Base-by-base conservation (phyloP, 2,888 invertebrate species). In the Creontiades dilutus region DNA sequence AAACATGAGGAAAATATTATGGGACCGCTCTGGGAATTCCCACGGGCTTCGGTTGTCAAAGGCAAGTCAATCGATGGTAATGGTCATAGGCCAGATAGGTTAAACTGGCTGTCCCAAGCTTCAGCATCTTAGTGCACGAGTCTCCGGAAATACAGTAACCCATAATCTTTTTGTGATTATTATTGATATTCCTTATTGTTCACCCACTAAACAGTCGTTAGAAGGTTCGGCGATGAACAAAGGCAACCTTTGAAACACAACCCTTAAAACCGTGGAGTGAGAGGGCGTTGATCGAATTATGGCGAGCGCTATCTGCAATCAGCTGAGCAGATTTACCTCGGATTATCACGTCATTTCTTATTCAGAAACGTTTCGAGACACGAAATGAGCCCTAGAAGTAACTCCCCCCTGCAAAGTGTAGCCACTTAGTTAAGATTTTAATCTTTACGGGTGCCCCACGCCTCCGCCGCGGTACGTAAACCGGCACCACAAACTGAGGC, bases 281-380 rank as follows among this genome's bases (percentile, higher is more conserved):
- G 46, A 78, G 78, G 78, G 78, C 78, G 78, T 78, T 78, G 78
- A 78, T 78, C 78, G 78, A 78, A 78, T 78, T 78, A 78, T 78
- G 78, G 46, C 78, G 78, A 47, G 46, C 46, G 46, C 46, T 78
- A 78, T 78, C 78, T 78, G 46, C 13, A 78, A 78, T 78, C 78
- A 46, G 37, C 37, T 46, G 78, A 78, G 78, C 78, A 78, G 78
- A 78, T 78, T 78, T 78, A 78, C 46, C 78, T 47, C 78, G 78
- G 78, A 78, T 78, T 78, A 78, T 78, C 78, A 78, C 78, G 78
- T 78, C 78, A 78, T 78, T 78, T 78, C 78, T 78, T 78, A 78
- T 78, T 78, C 78, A 78, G 78, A 78, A 78, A 47, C 78, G 78
- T 27, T 78, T 19, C 78, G 78, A 78, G 46, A 46, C 78, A 78